Evolutionary conservation across 2,888 invertebrate genomes (phyloP).

Genomic region (Euzetes globulus): DNA sequence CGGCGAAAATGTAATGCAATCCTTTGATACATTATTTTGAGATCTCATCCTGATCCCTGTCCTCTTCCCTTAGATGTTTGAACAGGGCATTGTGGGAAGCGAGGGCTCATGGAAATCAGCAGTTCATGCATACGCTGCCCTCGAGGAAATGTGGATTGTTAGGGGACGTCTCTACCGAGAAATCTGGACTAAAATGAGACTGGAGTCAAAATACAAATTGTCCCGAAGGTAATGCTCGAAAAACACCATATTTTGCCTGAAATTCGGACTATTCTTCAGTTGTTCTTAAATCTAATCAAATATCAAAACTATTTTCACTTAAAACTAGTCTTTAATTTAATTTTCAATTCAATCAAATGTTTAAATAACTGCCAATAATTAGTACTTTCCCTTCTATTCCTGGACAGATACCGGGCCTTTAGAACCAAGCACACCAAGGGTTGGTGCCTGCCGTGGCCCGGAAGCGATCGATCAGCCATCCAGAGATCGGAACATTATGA

Average conservation of each 20-base stretch:
- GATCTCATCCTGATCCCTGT: not conserved
- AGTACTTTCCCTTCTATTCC: too few relatives aligned
- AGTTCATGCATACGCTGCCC: constrained; percentile 64
- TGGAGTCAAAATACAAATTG: constrained; percentile 34
- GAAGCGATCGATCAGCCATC: constrained; percentile 72
- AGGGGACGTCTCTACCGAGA: constrained; percentile 47
- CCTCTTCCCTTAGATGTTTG: too few relatives aligned
- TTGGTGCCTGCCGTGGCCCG: constrained; percentile 71
- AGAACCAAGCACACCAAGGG: constrained; percentile 36
- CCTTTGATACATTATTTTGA: too few relatives aligned
- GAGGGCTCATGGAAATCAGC: constrained; percentile 85
- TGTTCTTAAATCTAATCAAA: too few relatives aligned
- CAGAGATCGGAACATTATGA: constrained; percentile 69
- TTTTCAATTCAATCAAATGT: too few relatives aligned
- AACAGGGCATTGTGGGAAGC: constrained; percentile 57
- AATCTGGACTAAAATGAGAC: constrained; percentile 36
- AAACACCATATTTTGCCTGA: too few relatives aligned
- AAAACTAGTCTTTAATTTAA: too few relatives aligned
- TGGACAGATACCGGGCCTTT: too few relatives aligned
- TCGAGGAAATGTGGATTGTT: constrained; percentile 58
- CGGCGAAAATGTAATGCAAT: constrained; percentile 11
- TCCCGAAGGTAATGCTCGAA: constrained; percentile 33
- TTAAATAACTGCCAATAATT: too few relatives aligned
- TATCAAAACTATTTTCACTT: too few relatives aligned
- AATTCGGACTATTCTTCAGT: too few relatives aligned